Base-by-base conservation (phyloP, 2,888 invertebrate genomes). In the Nysson spinosus region DNA sequence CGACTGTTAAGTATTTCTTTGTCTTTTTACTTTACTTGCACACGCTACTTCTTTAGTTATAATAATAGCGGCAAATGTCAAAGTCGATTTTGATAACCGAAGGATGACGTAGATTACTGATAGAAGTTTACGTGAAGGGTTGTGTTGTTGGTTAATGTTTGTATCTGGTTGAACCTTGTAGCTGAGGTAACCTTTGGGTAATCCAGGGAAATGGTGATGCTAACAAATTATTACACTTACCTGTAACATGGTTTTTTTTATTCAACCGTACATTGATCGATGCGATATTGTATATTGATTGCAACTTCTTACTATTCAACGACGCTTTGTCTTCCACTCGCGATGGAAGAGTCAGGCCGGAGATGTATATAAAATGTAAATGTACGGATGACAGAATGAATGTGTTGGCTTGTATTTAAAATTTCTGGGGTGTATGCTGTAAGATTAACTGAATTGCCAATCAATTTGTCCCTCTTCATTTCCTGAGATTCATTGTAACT, bases 291-390 rank as follows among this genome's bases (percentile, higher is more conserved):
- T 44, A 44, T 35, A 35, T 9, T 26, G 22, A 20, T 39, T 24
- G 24, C 37, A 7, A 28, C 14, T 37, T 32, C 32, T 46, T 40
- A 16, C 40, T 40, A 42, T 24, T 35, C 19, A 42, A 52, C 17
- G 17, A 39, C n/a, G 20, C 24, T 39, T 47, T 6, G 26, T 12
- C 16, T 28, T 14, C 30, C 30, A 3, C 19, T 16, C 7, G 32
- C 17, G 40, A 28, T 9, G 19, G 40, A n/a, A 5, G 22, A 11
- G 12, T 16, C 7, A 20, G 6, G 35, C 20, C 14, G 7, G 12
- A 35, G 43, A 19, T 66, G 66, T 66, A 66, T 26, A 65, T 66
- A 57, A 5, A 16, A 47, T 57, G 57, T 52, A 66, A 66, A 66
- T 56, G 51, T 37, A 65, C 52, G 42, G 51, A 52, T 57, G 58